These are phyloP conservation scores for Smutsia temminckii DNA, from an alignment of 2,797 vertebrate genomes.

Conservation along the genomic window DNA sequence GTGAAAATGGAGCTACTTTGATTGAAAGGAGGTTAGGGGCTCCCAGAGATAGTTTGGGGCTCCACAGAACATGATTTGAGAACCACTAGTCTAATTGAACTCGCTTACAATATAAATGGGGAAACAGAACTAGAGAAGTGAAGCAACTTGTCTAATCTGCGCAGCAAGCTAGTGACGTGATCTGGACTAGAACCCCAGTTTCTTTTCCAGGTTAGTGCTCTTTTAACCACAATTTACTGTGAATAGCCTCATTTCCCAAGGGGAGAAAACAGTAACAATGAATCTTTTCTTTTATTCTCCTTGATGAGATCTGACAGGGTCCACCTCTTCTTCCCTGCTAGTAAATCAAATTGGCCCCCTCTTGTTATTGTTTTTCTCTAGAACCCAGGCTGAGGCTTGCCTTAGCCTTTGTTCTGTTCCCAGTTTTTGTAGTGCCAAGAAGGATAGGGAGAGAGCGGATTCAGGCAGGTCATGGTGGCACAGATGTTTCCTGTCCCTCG, in stretches of 20 bases:
- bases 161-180: neutral
- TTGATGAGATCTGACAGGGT: constrained; percentile 61
- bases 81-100: neutral
- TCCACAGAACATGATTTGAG: neutral
- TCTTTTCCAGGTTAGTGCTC: constrained; percentile 49
- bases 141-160: neutral
- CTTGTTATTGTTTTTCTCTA: constrained; percentile 73
- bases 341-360: constrained; percentile 55
- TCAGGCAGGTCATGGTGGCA: constrained; percentile 75
- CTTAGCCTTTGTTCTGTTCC: constrained; percentile 75
- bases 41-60: neutral
- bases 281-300: constrained; percentile 63
- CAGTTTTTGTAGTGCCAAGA: constrained; percentile 71
- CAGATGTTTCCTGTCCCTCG: constrained; percentile 76
- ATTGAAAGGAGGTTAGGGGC: neutral
- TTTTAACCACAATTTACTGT: constrained; percentile 44
- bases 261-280: constrained; percentile 65
- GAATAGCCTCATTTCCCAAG: constrained; percentile 51
- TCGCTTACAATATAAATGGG: neutral
- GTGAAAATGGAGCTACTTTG: neutral
- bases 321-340: constrained; percentile 34
- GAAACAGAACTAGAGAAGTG: neutral
- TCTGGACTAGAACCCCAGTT: constrained; percentile 53
- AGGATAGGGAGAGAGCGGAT: constrained; percentile 72
- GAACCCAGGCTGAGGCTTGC: constrained; percentile 75